Conservation (phyloP, 1,140 invertebrate species). For the Hormaphis cornu region DNA sequence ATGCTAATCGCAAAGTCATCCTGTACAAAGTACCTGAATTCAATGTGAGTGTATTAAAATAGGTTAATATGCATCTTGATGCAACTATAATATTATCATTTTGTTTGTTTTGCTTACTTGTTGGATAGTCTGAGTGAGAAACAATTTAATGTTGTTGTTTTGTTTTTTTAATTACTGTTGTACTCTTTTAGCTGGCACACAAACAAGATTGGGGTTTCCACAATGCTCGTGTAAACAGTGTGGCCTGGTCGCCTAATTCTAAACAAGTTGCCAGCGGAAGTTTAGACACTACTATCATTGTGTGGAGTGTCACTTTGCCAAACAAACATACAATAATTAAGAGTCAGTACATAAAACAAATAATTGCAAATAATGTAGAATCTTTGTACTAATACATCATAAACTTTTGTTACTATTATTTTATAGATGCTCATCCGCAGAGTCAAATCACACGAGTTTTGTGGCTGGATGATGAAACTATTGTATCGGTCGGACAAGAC, state of each 20-base stretch:
- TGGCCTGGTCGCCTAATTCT: constrained; percentile 85
- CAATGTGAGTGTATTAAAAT: constrained; percentile 51
- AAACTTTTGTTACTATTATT: constrained; percentile 27
- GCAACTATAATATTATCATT: not conserved
- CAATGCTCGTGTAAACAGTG: constrained; percentile 83
- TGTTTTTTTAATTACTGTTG: not conserved
- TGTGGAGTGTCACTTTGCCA: constrained; percentile 79
- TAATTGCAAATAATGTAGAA: too few species aligned
- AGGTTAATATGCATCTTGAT: not conserved
- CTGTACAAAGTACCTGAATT: constrained; percentile 71
- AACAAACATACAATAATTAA: constrained; percentile 81
- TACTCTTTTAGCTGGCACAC: constrained; percentile 55
- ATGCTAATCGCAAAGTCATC: constrained; percentile 81
- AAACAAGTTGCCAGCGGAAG: constrained; percentile 78
- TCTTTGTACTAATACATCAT: too few species aligned
- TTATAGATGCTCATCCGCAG: constrained; percentile 85
- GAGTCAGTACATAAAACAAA: too few species aligned
- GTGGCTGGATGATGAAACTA: constrained; percentile 79
- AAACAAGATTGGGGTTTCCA: constrained; percentile 94
- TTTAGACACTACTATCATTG: constrained; percentile 84
- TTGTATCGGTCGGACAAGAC: constrained; percentile 88
- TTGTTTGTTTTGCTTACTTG: constrained; percentile 10
- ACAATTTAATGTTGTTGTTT: not conserved
- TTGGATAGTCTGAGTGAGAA: not conserved
- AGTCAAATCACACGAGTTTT: constrained; percentile 82